Evolutionary conservation across 2,888 invertebrate species (phyloP), one percentile per base, ranked within the genome.

Genomic region (Seira ritae): DNA sequence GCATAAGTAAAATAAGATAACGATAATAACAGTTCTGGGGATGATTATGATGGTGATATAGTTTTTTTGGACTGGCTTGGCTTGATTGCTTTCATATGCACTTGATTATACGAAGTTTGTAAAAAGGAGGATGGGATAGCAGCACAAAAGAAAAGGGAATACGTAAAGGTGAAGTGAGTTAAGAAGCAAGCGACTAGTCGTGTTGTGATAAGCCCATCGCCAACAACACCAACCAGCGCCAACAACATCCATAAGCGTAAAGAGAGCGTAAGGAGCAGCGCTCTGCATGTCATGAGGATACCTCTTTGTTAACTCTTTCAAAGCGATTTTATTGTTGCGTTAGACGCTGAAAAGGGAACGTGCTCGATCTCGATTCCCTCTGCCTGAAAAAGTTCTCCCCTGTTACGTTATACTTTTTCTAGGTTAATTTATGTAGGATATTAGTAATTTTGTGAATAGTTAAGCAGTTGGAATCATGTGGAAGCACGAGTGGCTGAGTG

Each of bases 151-250:
- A n/a, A 31, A 72, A 72, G 20, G 31, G 15, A n/a, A 72, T 75
- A 75, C 66, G 79, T 68, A 68, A 50, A 31, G 72, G 37, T 72
- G 73, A n/a, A 23, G 79, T 73, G 72, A 80, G 79, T 68, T 72
- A 73, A 80, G 65, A 8, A 31, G 31, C 31, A 68, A 67, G 19
- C 10, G 23, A 75, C 37, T 66, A 80, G 79, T 80, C 79, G 72
- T 20, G 50, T 67, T 73, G 55, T 12, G 79, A 80, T 73, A 73
- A 80, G 79, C 72, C 67, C 67, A 68, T 80, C 73, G 79, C 72
- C 73, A 80, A 73, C 79, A 80, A 67, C 79, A 24, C 24, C 17
- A 12, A 62, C 17, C 62, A n/a, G 6, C 10, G 17, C 17, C 62
- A 17, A 19, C 20, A 65, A 19, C 20, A 66, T 66, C 8, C 22